Evolutionary conservation across 37 sponge, comb jelly and placozoan genomes (phyloP).

Genomic region (Theonella swinhoei): DNA sequence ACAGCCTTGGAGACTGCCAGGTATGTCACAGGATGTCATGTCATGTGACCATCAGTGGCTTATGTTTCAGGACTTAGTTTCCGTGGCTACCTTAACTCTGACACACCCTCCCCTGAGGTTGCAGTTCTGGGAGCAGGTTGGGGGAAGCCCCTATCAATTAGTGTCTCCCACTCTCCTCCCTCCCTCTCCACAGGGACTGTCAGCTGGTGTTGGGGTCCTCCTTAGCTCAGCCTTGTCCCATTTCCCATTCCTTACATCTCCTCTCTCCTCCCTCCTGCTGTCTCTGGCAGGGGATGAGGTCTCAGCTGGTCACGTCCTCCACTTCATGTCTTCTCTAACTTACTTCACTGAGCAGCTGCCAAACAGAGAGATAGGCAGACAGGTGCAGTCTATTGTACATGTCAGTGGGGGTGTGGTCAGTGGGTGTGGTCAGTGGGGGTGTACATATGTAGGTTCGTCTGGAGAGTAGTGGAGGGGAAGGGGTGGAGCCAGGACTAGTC

Average conservation of each 20-base stretch:
- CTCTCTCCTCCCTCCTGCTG: conserved; percentile 21
- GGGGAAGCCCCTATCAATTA: not conserved
- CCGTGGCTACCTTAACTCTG: conserved; percentile 38
- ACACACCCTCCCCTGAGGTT: conserved; percentile 50
- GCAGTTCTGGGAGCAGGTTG: conserved; percentile 64
- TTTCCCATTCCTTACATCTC: not conserved
- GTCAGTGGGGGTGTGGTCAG: no score
- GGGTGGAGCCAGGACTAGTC: conserved; percentile 12
- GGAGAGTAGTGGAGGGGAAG: no score
- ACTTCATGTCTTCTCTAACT: conserved; percentile 13
- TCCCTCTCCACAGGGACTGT: not conserved
- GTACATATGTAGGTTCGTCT: no score
- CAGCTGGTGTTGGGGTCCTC: conserved; percentile 33
- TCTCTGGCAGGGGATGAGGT: conserved; percentile 37
- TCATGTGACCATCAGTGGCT: not conserved
- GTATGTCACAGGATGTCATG: conserved; percentile 7
- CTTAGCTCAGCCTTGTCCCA: conserved; percentile 3
- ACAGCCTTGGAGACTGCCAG: conserved; percentile 46
- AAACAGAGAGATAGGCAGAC: not conserved
- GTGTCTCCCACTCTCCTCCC: not conserved
- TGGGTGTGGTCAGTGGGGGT: no score
- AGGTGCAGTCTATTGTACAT: not conserved
- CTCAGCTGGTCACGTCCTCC: conserved; percentile 32
- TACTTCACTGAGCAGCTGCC: conserved; percentile 32
- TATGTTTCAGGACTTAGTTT: conserved; percentile 34